Conservation (phyloP, 2,888 invertebrate species). For the Torymus tubicola region DNA sequence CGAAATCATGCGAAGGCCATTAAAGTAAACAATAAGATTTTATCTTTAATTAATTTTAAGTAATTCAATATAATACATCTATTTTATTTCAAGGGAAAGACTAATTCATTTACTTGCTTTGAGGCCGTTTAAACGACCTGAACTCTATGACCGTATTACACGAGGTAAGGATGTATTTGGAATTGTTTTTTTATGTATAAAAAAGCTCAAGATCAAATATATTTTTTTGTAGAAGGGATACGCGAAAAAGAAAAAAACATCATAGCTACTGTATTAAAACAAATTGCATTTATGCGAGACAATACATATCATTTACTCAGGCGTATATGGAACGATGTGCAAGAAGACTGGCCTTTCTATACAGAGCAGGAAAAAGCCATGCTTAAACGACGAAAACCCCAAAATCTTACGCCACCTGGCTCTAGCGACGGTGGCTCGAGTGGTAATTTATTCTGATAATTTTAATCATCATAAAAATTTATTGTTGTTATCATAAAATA, state of each 20-base stretch:
- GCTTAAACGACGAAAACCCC: constrained; percentile 93
- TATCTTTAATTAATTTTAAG: neutral
- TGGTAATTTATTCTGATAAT: constrained; percentile 61
- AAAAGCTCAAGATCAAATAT: neutral
- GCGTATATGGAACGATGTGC: constrained; percentile 94
- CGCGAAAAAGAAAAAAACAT: constrained; percentile 88
- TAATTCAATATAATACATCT: neutral
- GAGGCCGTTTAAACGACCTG: constrained; percentile 95
- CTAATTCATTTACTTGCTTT: constrained; percentile 95
- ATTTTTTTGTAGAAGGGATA: constrained; percentile 85
- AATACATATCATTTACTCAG: constrained; percentile 93
- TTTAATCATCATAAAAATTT: too few species aligned
- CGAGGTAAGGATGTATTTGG: constrained; percentile 65
- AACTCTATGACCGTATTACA: constrained; percentile 88
- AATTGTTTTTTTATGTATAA: neutral
- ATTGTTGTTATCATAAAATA: too few species aligned
- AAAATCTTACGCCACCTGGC: constrained; percentile 92
- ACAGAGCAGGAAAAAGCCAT: constrained; percentile 91
- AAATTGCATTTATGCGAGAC: constrained; percentile 89
- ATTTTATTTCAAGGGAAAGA: constrained; percentile 84
- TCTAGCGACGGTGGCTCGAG: constrained; percentile 89
- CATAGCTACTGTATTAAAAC: constrained; percentile 87
- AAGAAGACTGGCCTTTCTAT: constrained; percentile 96
- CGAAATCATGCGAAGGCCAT: constrained; percentile 85
- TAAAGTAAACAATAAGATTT: constrained; percentile 79